Evolutionary conservation across 35 echinoderm and acorn worm genomes (phyloP), one percentile per base, ranked within the genome.

Genomic region (Hemicentrotus pulcherrimus): DNA sequence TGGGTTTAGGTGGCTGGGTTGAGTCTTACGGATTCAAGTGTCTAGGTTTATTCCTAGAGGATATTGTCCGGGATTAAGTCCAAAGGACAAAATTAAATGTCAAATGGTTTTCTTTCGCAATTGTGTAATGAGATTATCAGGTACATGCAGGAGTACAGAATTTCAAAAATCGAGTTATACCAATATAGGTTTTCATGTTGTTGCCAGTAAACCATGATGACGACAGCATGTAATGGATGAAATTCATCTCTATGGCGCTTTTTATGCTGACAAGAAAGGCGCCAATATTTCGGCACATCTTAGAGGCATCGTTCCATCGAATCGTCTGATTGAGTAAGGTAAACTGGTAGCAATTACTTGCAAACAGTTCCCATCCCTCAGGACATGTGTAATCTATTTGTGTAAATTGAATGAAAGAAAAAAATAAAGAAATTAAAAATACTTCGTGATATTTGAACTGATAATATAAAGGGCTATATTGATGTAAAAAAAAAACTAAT

Each of bases 181-280:
- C 98, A 28, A 99, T 99, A 33, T 99, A 99, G 13, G 94, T 95
- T 18, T 95, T 48, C 14, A 48, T 55, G 18, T 91, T 35, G 13
- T 96, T 93, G n/a, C 91, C 86, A 2, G 96, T 96, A 6, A 97
- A 95, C 96, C 98, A 97, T 19, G 47, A 61, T 46, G 94, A 95
- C 24, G 96, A 96, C 47, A 99, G 58, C 97, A 97, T 96, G 60
- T 94, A 96, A 28, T 99, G 97, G 46, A 99, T 92, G 33, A 97
- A 97, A 14, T 93, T 94, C 98, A 99, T 99, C 41, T 99, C 98
- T 0, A 65, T 33, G n/a, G 94, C 32, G 61, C 58, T 95, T 6
- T 50, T 55, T 50, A 99, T 99, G 86, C 96, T 97, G 31, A 96
- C 95, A 9, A 99, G 97, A 55, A 88, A 86, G 9, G 92, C 95